Percentiles rank a stretch among this genome's conserved stretches.
Evolutionary conservation across 2,888 invertebrate genomes (phyloP).

Genomic region (Ennomos fuscantarius): DNA sequence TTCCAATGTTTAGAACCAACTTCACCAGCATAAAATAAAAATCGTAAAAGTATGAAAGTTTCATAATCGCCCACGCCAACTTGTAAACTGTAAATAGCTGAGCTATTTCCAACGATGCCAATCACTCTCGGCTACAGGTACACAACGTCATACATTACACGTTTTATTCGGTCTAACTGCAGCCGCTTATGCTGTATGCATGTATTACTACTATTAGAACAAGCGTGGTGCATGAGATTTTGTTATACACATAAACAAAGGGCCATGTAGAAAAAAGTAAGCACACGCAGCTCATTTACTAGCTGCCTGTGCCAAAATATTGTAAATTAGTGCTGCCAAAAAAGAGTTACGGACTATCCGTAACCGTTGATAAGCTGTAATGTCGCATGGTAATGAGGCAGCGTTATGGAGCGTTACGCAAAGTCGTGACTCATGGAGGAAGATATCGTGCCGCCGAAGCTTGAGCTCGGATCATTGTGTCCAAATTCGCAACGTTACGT

Average conservation of each 20-base stretch:
- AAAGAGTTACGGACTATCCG: conserved; percentile 27
- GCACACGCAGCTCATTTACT: too few relatives aligned
- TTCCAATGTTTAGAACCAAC: conserved; percentile 2
- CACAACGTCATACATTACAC: conserved; percentile 11
- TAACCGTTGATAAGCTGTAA: conserved; percentile 44
- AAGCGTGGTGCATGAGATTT: too few relatives aligned
- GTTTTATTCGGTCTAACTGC: conserved; percentile 11
- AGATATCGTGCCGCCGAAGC: conserved; percentile 38
- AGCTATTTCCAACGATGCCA: conserved; percentile 22
- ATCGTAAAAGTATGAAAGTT: conserved; percentile 18
- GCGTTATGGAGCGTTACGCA: conserved; percentile 48
- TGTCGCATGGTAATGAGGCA: conserved; percentile 44
- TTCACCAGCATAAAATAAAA: conserved; percentile 7
- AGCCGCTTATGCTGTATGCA: neutral
- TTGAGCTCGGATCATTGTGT: conserved; percentile 25
- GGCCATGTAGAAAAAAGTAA: too few relatives aligned
- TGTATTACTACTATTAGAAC: too few relatives aligned
- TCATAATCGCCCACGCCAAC: conserved; percentile 28
- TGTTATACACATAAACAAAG: too few relatives aligned
- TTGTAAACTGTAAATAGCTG: conserved; percentile 24
- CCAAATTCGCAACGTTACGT: conserved; percentile 31
- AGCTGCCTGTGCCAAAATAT: conserved; percentile 6
- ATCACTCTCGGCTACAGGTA: conserved; percentile 19
- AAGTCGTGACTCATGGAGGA: conserved; percentile 48
- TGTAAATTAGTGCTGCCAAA: conserved; percentile 35